Percentiles rank a stretch among this genome's conserved stretches.
These are phyloP conservation scores for Corythornis vintsioides DNA, from an alignment of 2,113 vertebrate genomes.

Conservation along the genomic window DNA sequence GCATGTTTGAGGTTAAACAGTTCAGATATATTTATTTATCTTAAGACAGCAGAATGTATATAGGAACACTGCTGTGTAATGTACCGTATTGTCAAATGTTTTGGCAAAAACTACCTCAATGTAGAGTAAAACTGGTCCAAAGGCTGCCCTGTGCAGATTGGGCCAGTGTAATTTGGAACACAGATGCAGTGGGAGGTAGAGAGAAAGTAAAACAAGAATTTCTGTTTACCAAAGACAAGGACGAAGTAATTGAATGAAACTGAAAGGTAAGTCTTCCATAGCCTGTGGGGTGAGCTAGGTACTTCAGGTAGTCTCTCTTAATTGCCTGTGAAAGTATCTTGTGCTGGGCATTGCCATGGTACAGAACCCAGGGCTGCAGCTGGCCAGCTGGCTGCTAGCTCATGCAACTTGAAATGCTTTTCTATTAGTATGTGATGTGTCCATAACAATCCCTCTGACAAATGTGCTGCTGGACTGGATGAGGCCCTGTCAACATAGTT, in stretches of 20 bases:
- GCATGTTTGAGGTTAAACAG: not conserved
- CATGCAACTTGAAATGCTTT: not conserved
- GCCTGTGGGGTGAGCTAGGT: conserved; percentile 40
- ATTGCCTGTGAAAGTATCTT: conserved; percentile 45
- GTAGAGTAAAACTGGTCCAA: not conserved
- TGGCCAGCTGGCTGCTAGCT: not conserved
- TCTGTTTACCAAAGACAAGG: conserved; percentile 14
- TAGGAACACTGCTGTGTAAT: fast-evolving
- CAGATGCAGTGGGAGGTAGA: not conserved
- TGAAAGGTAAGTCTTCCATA: not conserved
- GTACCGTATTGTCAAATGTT: not conserved
- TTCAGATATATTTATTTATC: not conserved
- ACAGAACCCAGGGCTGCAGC: not conserved
- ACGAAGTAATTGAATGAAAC: conserved; percentile 11
- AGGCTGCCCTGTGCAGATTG: fast-evolving
- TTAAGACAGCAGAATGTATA: not conserved
- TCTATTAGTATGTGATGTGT: not conserved
- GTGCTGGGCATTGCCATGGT: not conserved
- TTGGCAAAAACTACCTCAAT: not conserved
- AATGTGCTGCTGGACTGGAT: not conserved
- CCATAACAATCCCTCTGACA: not conserved
- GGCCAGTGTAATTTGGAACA: not conserved
- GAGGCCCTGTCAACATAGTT: not conserved
- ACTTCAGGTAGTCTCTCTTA: conserved; percentile 11
- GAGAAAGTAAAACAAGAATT: not conserved